A percentile compares a stretch with the other conserved stretches of the same genome.
phyloP scores from a whole-genome alignment of 2,888 invertebrate genomes.

The Limenitis arthemis region DNA sequence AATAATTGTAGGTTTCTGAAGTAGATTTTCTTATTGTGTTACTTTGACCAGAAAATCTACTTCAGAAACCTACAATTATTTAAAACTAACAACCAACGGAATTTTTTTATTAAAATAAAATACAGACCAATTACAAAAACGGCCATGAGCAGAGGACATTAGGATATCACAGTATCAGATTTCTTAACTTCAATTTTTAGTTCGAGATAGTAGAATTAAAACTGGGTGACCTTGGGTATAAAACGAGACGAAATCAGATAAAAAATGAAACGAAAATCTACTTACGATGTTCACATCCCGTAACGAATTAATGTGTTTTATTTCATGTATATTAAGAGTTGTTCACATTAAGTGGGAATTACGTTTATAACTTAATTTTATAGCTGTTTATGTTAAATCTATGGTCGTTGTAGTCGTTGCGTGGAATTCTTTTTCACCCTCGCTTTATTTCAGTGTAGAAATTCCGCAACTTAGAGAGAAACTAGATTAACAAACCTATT shows the following conservation, averaged over 20 bases:
- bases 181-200: constrained; percentile 16
- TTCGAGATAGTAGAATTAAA: constrained; percentile 15
- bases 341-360: neutral
- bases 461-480: too few species aligned
- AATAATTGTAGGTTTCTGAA: too few species aligned
- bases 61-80: neutral
- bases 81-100: too few species aligned
- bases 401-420: too few species aligned
- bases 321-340: neutral
- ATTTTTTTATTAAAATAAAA: too few species aligned
- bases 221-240: constrained; percentile 16
- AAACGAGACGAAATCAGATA: constrained; percentile 12
- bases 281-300: constrained; percentile 5
- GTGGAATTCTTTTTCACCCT: too few species aligned
- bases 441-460: too few species aligned
- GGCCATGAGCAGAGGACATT: constrained; percentile 16
- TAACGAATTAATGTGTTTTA: constrained; percentile 5
- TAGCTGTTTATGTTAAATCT: too few species aligned
- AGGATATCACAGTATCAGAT: constrained; percentile 16
- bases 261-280: constrained; percentile 12
- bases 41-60: neutral
- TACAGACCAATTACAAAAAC: neutral
- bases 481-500: too few species aligned
- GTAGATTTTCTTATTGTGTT: too few species aligned
- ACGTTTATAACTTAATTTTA: neutral